Conservation (phyloP, 2,888 invertebrate genomes). For the Margaritifera margaritifera region DNA sequence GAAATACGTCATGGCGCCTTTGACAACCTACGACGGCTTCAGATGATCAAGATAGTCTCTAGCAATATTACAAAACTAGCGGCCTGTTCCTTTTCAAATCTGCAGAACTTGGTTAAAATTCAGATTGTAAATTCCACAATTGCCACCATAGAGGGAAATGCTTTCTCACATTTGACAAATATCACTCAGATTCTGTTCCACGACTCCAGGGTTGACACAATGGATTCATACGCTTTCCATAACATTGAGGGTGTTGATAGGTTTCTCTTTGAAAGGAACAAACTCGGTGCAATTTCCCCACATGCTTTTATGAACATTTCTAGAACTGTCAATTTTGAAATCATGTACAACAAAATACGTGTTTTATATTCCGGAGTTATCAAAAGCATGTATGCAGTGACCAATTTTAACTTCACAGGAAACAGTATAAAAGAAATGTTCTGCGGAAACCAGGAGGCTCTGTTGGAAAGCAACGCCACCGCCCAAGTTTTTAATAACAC, state of each 20-base stretch:
- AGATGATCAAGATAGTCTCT: constrained; percentile 10
- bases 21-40: constrained; percentile 8
- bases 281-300: no score
- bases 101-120: constrained; percentile 17
- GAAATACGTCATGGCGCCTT: constrained; percentile 24
- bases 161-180: constrained; percentile 30
- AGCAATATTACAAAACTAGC: constrained; percentile 14
- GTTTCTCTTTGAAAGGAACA: background rate
- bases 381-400: no score
- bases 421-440: no score
- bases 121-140: constrained; percentile 15
- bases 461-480: no score
- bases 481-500: no score
- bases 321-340: no score
- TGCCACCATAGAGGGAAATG: constrained; percentile 25
- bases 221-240: constrained; percentile 29
- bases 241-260: constrained; percentile 9
- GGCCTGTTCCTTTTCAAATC: constrained; percentile 31
- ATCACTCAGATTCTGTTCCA: constrained; percentile 15
- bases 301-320: no score
- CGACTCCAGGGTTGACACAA: constrained; percentile 8
- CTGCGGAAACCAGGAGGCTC: no score
- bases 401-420: no score
- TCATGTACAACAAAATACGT: no score
- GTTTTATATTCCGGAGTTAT: no score